Evolutionary conservation across 2,113 vertebrate genomes (phyloP).

Genomic region (Paradoxurus hermaphroditus): DNA sequence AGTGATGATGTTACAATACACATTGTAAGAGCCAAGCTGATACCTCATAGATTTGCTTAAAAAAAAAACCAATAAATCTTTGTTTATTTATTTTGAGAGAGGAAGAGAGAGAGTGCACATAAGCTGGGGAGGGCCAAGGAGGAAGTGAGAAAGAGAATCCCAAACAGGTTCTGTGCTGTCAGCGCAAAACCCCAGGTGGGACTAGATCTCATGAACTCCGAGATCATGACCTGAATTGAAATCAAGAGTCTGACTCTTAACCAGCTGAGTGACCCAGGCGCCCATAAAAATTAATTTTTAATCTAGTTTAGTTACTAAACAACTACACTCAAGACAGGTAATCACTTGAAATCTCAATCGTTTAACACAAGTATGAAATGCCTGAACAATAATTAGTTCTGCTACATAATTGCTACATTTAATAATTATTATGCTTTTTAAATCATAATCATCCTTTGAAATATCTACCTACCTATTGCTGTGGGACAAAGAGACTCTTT

Average conservation of each 20-base stretch:
- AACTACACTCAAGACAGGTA: constrained; percentile 36
- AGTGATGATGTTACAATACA: background rate
- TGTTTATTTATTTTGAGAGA: no score
- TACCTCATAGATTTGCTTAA: background rate
- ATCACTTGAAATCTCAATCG: constrained; percentile 40
- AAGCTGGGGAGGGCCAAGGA: no score
- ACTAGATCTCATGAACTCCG: no score
- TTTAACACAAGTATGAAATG: constrained; percentile 43
- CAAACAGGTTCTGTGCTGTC: no score
- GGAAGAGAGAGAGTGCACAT: no score
- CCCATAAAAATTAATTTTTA: background rate
- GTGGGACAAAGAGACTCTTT: constrained; percentile 42
- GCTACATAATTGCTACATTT: constrained; percentile 39
- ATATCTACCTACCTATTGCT: constrained; percentile 28
- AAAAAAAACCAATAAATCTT: no score
- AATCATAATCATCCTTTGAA: constrained; percentile 53
- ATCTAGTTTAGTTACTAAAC: constrained; percentile 32
- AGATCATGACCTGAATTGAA: no score
- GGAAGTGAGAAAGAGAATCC: no score
- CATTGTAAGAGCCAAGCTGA: background rate
- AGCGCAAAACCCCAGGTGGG: no score
- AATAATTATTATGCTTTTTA: constrained; percentile 40
- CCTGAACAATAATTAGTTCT: constrained; percentile 55
- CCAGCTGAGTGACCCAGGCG: no score
- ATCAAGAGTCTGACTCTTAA: no score